Percentiles rank a stretch among this genome's conserved stretches.
phyloP scores from a whole-genome alignment of 2,797 vertebrate genomes.

The Silurus aristotelis region DNA sequence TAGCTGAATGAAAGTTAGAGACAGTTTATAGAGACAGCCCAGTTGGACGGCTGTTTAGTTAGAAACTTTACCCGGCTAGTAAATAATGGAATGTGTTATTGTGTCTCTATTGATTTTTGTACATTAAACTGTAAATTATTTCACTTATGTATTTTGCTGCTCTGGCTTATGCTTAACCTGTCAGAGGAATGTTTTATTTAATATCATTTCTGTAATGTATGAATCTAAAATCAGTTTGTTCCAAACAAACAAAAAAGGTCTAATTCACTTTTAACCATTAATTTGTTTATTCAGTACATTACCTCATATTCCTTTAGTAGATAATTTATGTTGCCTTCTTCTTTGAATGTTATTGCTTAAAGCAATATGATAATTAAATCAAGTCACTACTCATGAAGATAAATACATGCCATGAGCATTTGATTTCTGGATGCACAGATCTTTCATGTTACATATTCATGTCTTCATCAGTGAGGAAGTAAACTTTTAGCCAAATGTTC shows the following conservation, averaged over 20 bases:
- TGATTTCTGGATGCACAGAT: constrained; percentile 30
- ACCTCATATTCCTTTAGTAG: neutral
- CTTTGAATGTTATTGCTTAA: constrained; percentile 27
- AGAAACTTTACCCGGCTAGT: neutral
- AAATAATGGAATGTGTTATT: neutral
- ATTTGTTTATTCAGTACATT: constrained; percentile 4
- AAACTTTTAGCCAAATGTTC: constrained; percentile 35
- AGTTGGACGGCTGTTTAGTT: neutral
- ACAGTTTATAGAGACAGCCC: neutral
- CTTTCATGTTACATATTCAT: constrained; percentile 43
- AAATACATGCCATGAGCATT: constrained; percentile 2
- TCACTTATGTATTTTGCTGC: neutral
- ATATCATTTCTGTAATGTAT: neutral
- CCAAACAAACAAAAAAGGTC: neutral
- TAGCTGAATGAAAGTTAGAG: neutral
- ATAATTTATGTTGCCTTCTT: constrained; percentile 9
- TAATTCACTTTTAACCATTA: neutral
- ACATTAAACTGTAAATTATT: neutral
- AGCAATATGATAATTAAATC: constrained; percentile 25
- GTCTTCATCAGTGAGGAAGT: constrained; percentile 21
- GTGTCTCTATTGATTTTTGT: neutral
- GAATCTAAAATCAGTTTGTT: neutral
- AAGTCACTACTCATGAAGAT: constrained; percentile 9
- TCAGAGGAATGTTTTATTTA: neutral
- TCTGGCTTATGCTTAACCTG: neutral